Conservation (phyloP, 2,888 invertebrate species). For the Ormyrus rosae region DNA sequence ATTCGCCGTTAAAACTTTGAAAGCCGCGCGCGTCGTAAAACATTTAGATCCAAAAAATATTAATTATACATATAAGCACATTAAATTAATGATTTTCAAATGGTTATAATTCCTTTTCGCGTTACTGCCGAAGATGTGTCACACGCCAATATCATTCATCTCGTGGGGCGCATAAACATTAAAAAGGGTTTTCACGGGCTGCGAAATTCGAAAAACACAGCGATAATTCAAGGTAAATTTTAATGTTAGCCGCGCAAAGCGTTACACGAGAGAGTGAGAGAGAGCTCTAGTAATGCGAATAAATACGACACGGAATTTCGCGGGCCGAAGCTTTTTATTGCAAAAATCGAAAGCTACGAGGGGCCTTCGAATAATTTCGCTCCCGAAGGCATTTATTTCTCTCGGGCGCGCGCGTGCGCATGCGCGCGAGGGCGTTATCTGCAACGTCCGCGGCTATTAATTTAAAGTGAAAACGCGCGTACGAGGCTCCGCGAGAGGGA, state of each 20-base stretch:
- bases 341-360: slow-evolving; percentile 36
- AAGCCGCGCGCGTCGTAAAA: no score
- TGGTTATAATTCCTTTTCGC: no score
- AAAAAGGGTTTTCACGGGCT: slow-evolving; percentile 16
- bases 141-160: background rate
- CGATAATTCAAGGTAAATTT: slow-evolving; percentile 33
- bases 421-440: slow-evolving; percentile 27
- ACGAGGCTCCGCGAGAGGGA: slow-evolving; percentile 4
- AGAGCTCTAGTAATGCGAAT: slow-evolving; percentile 37
- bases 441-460: slow-evolving; percentile 45
- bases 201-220: slow-evolving; percentile 16
- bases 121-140: background rate
- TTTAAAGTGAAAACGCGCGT: slow-evolving; percentile 33
- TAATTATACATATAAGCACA: no score
- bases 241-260: background rate
- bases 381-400: slow-evolving; percentile 39
- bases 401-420: no score
- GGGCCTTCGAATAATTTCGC: slow-evolving; percentile 36
- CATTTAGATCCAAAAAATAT: no score
- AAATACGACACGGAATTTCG: slow-evolving; percentile 44
- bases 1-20: no score
- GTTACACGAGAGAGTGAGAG: background rate
- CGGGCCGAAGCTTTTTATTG: slow-evolving; percentile 27
- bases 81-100: no score
- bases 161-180: background rate